Percentiles rank a stretch among this genome's conserved stretches.
These are phyloP conservation scores for Eleutherodactylus coqui DNA, from an alignment of 2,797 vertebrate species.

Conservation along the genomic window DNA sequence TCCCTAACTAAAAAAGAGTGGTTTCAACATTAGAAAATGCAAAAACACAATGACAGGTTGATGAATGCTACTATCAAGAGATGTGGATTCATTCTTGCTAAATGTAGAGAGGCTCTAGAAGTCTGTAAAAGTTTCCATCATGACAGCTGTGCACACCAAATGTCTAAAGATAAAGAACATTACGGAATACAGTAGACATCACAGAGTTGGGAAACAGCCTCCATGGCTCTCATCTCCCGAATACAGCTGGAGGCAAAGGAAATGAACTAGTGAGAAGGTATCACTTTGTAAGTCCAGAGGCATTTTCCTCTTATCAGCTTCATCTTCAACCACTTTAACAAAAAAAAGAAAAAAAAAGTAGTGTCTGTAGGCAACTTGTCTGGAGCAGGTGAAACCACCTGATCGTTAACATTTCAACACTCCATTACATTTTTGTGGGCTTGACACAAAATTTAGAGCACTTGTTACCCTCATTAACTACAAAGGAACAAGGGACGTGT, in stretches of 20 bases:
- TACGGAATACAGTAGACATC: not conserved
- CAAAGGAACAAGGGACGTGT: conserved; percentile 30
- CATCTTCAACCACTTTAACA: conserved; percentile 42
- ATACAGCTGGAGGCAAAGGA: conserved; percentile 57
- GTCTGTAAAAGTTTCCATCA: not conserved
- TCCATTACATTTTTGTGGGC: conserved; percentile 36
- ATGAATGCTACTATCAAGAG: not conserved
- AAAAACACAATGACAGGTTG: not conserved
- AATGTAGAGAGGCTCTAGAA: not conserved
- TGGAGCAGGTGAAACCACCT: conserved; percentile 60
- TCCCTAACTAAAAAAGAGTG: not conserved
- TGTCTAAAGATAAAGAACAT: too few species aligned
- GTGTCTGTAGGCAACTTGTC: conserved; percentile 50
- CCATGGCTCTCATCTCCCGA: conserved; percentile 6
- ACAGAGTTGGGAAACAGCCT: conserved; percentile 9
- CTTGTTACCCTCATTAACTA: conserved; percentile 51
- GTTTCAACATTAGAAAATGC: not conserved
- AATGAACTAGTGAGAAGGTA: conserved; percentile 46
- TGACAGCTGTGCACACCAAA: conserved; percentile 4
- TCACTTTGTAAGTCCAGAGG: conserved; percentile 46
- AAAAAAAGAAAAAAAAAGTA: too few species aligned
- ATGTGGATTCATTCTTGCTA: not conserved
- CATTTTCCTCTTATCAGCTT: conserved; percentile 49
- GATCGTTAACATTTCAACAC: conserved; percentile 62
- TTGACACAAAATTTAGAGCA: conserved; percentile 4